A percentile compares a stretch with the other conserved stretches of the same genome.
phyloP scores from a whole-genome alignment of 30 jellyfish, hydroid and myxozoan genomes.

The Aurelia sp. region DNA sequence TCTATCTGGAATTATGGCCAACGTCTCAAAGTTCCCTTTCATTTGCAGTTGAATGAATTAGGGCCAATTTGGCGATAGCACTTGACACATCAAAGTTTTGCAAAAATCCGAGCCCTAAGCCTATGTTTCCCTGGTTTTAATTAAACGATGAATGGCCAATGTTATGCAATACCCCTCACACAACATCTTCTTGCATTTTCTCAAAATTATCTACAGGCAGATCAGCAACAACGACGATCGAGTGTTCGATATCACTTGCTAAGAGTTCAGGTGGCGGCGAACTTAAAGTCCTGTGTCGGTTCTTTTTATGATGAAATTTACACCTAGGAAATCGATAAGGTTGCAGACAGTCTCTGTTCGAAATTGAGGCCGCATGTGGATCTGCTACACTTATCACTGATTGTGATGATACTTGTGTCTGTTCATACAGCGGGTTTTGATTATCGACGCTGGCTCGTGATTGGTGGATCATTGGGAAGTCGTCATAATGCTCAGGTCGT shows the following conservation, averaged over 20 bases:
- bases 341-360: slow-evolving; percentile 63
- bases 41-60: too few relatives aligned
- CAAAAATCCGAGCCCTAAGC: too few relatives aligned
- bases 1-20: too few relatives aligned
- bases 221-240: slow-evolving; percentile 82
- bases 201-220: slow-evolving; percentile 74
- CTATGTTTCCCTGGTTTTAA: too few relatives aligned
- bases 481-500: slow-evolving; percentile 17
- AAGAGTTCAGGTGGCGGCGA: slow-evolving; percentile 44
- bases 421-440: slow-evolving; percentile 15
- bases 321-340: slow-evolving; percentile 81
- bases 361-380: slow-evolving; percentile 18
- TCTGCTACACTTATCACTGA: slow-evolving; percentile 29
- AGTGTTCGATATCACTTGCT: slow-evolving; percentile 53
- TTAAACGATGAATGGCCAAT: not conserved
- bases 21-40: too few relatives aligned
- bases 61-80: too few relatives aligned
- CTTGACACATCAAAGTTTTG: too few relatives aligned
- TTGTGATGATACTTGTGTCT: slow-evolving; percentile 22
- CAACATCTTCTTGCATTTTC: slow-evolving; percentile 80
- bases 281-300: slow-evolving; percentile 37
- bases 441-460: slow-evolving; percentile 15
- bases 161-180: slow-evolving; percentile 13
- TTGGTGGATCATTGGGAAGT: slow-evolving; percentile 9
- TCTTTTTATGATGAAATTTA: slow-evolving; percentile 73